A percentile compares a stretch with the other conserved stretches of the same genome.
phyloP scores from a whole-genome alignment of 2,113 vertebrate genomes.

The Terrapene triunguis region DNA sequence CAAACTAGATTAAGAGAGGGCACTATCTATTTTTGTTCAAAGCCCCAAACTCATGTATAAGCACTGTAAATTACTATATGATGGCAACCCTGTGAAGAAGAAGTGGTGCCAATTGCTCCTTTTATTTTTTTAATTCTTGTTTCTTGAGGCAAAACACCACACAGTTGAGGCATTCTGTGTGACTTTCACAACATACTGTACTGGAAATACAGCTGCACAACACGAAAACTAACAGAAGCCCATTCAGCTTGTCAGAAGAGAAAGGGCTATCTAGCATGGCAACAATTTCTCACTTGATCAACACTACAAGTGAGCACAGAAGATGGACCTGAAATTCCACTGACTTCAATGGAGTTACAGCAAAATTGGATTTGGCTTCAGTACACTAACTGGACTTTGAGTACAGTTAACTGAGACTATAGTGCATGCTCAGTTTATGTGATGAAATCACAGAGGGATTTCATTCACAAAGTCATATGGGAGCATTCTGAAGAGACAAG shows the following conservation, averaged over 20 bases:
- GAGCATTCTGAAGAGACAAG: conserved; percentile 12
- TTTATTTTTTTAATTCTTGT: fast-evolving
- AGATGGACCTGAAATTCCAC: neutral
- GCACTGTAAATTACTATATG: conserved; percentile 65
- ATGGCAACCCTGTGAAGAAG: conserved; percentile 33
- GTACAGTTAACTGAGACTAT: neutral
- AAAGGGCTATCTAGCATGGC: neutral
- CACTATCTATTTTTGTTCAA: conserved; percentile 51
- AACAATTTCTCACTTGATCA: conserved; percentile 21
- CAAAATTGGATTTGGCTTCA: neutral
- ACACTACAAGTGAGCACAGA: conserved; percentile 8
- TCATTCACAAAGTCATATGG: neutral
- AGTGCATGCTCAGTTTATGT: neutral
- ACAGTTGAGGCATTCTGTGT: fast-evolving
- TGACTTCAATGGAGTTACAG: neutral
- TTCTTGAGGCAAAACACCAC: neutral
- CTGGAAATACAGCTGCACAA: neutral
- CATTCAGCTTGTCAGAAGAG: neutral
- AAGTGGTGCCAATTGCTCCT: neutral
- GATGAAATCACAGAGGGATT: conserved; percentile 7
- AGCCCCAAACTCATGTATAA: conserved; percentile 36
- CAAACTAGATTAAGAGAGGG: conserved; percentile 63
- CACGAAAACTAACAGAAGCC: neutral
- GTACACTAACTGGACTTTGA: neutral
- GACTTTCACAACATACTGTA: neutral